Evolutionary conservation across 2,113 vertebrate species (phyloP).

Genomic region (Percina caprodes): DNA sequence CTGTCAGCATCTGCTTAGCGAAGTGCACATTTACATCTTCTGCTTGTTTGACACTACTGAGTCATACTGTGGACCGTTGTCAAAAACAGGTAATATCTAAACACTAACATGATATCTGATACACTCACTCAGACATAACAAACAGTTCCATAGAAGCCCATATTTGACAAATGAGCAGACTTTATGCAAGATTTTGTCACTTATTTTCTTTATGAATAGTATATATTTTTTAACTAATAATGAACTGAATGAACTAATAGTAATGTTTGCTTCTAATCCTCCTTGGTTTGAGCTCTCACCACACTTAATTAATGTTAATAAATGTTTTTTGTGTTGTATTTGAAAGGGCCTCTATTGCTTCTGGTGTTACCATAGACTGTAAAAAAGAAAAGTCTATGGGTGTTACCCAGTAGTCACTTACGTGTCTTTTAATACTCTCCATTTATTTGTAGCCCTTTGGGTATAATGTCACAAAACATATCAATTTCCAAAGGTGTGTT

Average conservation of each 20-base stretch:
- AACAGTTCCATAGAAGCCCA: conserved; percentile 4
- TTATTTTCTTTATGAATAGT: background rate
- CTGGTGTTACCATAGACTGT: background rate
- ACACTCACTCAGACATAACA: conserved; percentile 6
- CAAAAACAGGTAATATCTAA: conserved; percentile 15
- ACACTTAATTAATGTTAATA: no score
- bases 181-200: background rate
- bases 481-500: background rate
- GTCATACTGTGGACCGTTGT: conserved; percentile 4
- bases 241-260: no score
- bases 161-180: conserved; percentile 13
- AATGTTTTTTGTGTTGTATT: background rate
- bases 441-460: background rate
- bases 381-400: no score
- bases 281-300: background rate
- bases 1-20: background rate
- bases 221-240: background rate
- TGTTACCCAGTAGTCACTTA: background rate
- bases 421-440: background rate
- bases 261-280: background rate
- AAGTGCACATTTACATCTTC: background rate
- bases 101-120: background rate
- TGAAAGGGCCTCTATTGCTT: background rate
- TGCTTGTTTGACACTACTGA: conserved; percentile 13
- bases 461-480: background rate